Conservation (phyloP, 53 echinoderm and acorn worm genomes). For the Paracentrotus lividus region DNA sequence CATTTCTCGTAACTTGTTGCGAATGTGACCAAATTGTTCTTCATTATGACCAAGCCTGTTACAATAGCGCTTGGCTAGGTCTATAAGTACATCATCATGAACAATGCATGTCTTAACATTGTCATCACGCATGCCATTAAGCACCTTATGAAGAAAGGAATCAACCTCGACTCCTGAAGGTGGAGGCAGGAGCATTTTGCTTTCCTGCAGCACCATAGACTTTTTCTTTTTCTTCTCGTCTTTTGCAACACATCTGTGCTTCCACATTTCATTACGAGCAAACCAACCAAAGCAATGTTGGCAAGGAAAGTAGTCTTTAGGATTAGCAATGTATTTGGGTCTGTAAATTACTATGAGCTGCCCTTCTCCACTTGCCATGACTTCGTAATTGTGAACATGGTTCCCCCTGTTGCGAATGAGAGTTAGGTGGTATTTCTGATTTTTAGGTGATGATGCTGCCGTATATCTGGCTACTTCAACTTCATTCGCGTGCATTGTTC, state of each 20-base stretch:
- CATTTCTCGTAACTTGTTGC: background rate
- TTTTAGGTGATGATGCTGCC: constrained; percentile 47
- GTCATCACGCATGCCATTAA: constrained; percentile 14
- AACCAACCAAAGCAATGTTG: constrained; percentile 70
- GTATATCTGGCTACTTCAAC: constrained; percentile 50
- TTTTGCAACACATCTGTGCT: constrained; percentile 65
- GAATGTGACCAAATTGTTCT: constrained; percentile 40
- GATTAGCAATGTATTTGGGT: constrained; percentile 53
- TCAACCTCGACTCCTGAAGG: background rate
- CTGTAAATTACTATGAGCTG: constrained; percentile 66
- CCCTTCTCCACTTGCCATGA: constrained; percentile 68
- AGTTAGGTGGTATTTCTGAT: constrained; percentile 58
- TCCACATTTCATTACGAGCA: constrained; percentile 70
- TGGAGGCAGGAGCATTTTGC: too few relatives aligned
- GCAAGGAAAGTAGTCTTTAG: constrained; percentile 73
- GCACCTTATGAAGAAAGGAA: constrained; percentile 13
- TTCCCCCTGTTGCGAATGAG: constrained; percentile 77
- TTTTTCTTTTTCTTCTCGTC: background rate
- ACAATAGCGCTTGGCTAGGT: background rate
- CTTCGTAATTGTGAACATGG: constrained; percentile 69
- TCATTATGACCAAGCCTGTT: constrained; percentile 11
- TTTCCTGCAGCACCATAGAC: too few relatives aligned
- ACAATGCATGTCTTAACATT: constrained; percentile 18
- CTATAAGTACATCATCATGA: background rate
- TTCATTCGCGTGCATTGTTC: constrained; percentile 59